Evolutionary conservation across 2,888 invertebrate species (phyloP).

Genomic region (Aphodius sticticus): DNA sequence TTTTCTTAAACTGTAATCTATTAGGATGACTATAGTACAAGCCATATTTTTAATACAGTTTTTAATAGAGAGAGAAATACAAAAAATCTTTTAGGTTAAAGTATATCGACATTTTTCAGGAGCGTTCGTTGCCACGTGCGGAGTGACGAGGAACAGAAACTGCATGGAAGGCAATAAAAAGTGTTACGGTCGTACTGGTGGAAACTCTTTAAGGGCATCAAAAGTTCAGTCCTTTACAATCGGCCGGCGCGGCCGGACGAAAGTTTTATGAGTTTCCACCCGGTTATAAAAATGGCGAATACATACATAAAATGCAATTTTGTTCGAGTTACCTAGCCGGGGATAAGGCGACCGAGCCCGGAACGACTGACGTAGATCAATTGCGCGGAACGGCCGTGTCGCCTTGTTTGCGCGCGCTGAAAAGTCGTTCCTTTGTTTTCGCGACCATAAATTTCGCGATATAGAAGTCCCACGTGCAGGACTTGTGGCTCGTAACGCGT

Average conservation of each 20-base stretch:
- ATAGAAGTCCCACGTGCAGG: neutral
- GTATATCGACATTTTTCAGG: no score
- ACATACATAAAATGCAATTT: neutral
- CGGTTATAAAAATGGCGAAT: conserved; percentile 4
- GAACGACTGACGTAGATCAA: neutral
- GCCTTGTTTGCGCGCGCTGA: neutral
- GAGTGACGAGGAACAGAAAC: neutral
- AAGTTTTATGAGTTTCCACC: neutral
- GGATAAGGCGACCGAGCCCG: neutral
- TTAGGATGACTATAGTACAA: no score
- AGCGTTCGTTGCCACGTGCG: neutral
- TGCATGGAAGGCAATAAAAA: neutral
- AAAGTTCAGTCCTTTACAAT: conserved; percentile 4
- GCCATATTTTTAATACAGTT: no score
- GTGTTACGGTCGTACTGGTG: neutral
- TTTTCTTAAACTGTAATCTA: no score
- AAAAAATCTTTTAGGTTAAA: no score
- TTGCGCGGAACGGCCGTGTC: neutral
- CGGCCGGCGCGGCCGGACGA: neutral
- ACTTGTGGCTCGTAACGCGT: neutral
- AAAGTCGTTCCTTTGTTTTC: neutral
- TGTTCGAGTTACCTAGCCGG: neutral
- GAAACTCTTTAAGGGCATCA: neutral
- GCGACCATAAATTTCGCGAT: neutral
- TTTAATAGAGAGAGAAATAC: no score